Evolutionary conservation across 2,888 invertebrate genomes (phyloP).

Genomic region (Isotomurus palustris): DNA sequence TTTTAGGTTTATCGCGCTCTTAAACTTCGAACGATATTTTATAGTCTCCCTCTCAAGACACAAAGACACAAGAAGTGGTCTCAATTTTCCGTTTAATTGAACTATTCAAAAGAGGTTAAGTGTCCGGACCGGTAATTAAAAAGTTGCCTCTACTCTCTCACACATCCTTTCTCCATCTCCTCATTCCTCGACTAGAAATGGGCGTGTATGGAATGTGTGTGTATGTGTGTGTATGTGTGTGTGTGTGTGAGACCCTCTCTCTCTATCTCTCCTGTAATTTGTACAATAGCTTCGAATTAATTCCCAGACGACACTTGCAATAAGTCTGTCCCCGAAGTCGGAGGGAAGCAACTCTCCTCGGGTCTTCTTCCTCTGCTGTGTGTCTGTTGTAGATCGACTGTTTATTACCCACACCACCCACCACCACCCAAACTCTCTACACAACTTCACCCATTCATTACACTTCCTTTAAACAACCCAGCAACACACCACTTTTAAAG

Average conservation of each 20-base stretch:
- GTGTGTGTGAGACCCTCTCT: background rate
- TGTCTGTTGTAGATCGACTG: background rate
- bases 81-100: constrained; percentile 6
- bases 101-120: background rate
- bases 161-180: background rate
- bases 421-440: background rate
- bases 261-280: constrained; percentile 3
- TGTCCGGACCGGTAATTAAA: constrained; percentile 12
- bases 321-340: background rate
- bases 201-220: constrained; percentile 2
- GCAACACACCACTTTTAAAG: background rate
- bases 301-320: constrained; percentile 1
- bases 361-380: too few species aligned
- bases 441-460: background rate
- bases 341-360: too few species aligned
- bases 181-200: too few species aligned
- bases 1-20: too few species aligned
- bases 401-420: background rate
- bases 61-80: too few species aligned
- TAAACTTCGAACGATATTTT: too few species aligned
- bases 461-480: background rate
- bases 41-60: too few species aligned
- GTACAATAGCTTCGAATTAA: constrained; percentile 6
- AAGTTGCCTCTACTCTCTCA: background rate
- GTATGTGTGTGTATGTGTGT: too few species aligned